A percentile compares a stretch with the other conserved stretches of the same genome.
These are phyloP conservation scores for Micrasema longulum DNA, from an alignment of 1,140 invertebrate species.

Conservation along the genomic window DNA sequence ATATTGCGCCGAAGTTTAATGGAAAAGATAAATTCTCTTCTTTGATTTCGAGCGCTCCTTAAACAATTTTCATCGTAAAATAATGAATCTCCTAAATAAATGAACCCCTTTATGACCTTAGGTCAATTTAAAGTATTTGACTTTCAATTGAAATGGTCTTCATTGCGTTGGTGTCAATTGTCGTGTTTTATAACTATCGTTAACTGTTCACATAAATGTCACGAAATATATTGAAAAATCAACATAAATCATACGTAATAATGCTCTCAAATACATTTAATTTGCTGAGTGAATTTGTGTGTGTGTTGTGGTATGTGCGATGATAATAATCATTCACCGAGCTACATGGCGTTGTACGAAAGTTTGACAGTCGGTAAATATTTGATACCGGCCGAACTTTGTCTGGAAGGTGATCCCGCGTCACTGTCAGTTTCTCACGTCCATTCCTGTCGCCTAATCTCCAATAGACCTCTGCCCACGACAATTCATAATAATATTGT, in stretches of 20 bases:
- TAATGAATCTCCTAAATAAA: conserved; percentile 13
- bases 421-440: conserved; percentile 21
- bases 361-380: conserved; percentile 16
- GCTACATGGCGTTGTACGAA: no score
- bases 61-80: conserved; percentile 6
- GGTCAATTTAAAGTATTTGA: conserved; percentile 27
- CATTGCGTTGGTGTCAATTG: not conserved
- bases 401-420: conserved; percentile 22
- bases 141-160: conserved; percentile 25
- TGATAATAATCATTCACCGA: no score
- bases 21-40: conserved; percentile 11
- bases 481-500: conserved; percentile 12
- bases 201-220: no score
- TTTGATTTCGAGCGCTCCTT: conserved; percentile 15
- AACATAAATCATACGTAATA: no score
- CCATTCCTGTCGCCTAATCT: conserved; percentile 6
- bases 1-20: conserved; percentile 38
- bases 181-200: no score
- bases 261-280: no score
- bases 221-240: no score
- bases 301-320: no score
- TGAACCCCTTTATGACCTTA: conserved; percentile 12
- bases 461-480: conserved; percentile 15
- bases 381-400: conserved; percentile 2
- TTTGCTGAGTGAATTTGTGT: no score